These are phyloP conservation scores for Siderastrea radians DNA, from an alignment of 92 coral and sea anemone genomes.

Conservation along the genomic window DNA sequence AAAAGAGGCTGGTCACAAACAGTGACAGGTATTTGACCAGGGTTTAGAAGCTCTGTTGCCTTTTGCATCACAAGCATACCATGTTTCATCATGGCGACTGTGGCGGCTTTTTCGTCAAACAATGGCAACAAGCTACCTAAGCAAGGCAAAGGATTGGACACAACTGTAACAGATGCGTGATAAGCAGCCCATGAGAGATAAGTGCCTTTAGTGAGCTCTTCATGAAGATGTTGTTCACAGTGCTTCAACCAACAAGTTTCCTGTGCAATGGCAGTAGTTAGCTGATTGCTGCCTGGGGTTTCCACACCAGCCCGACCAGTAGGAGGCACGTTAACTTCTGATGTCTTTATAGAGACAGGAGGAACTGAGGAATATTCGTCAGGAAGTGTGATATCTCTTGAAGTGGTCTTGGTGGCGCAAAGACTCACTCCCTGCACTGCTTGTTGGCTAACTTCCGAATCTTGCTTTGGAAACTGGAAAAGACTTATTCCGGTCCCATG, in stretches of 20 bases:
- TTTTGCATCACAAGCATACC: conserved; percentile 19
- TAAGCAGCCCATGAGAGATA: conserved; percentile 34
- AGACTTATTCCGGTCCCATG: conserved; percentile 63
- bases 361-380: conserved; percentile 31
- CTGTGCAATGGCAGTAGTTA: conserved; percentile 7
- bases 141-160: neutral
- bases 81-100: conserved; percentile 42
- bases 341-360: conserved; percentile 25
- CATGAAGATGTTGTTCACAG: neutral
- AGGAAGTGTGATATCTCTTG: conserved; percentile 23
- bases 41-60: conserved; percentile 18
- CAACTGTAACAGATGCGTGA: conserved; percentile 3
- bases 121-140: conserved; percentile 26
- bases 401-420: conserved; percentile 18
- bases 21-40: conserved; percentile 49
- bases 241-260: neutral
- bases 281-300: neutral
- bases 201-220: neutral
- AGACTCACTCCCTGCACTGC: conserved; percentile 14
- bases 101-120: conserved; percentile 37
- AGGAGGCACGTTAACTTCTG: conserved; percentile 14
- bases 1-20: conserved; percentile 42
- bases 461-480: conserved; percentile 38
- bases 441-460: neutral
- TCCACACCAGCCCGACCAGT: neutral